Evolutionary conservation across 2,888 invertebrate species (phyloP), one percentile per base, ranked within the genome.

Genomic region (Synanthedon formicaeformis): DNA sequence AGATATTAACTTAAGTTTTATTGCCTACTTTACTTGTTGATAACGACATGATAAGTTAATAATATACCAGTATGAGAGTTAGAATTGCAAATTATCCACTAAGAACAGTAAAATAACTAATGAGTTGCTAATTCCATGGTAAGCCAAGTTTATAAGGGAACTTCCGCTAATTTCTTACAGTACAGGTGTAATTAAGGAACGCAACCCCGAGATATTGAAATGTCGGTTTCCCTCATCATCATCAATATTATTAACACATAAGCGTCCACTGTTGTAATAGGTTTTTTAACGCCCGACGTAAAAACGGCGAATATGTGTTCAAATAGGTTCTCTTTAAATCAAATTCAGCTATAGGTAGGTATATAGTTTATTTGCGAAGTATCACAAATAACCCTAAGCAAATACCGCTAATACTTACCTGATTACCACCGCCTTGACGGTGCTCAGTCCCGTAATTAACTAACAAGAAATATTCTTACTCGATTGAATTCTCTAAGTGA

Each of bases 401-500:
- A 34, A 34, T 34, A 34, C 34, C 34, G 34, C 34, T 34, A 34
- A 34, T 34, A 10, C 18, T 18, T 18, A 18, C 27, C 27, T 34
- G 8, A 34, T 34, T 34, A 2, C 10, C 34, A 34, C 34, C 8
- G 34, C 2, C 23, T 34, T 34, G 34, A 18, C 48, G 23, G 23
- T 53, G 5, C 55, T 54, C 50, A 53, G 49, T 52, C 53, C 49
- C 52, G 34, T 34, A 27, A 34, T 34, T 34, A 34, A 2, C 34
- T 34, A 34, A 10, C 34, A 34, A 34, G 34, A 34, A 34, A 2
- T 34, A 0, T 34, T 34, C 10, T n/a, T 3, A 34, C 34, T 34
- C 27, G 27, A 27, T 27, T 27, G 27, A 27, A 27, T 27, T 27
- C 52, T 50, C 55, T 57, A 5, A 56, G 34, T 51, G 55, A 48